Percentiles rank a stretch among this genome's conserved stretches.
Conservation (phyloP, 1,140 invertebrate species). For the Carposina sasakii region DNA sequence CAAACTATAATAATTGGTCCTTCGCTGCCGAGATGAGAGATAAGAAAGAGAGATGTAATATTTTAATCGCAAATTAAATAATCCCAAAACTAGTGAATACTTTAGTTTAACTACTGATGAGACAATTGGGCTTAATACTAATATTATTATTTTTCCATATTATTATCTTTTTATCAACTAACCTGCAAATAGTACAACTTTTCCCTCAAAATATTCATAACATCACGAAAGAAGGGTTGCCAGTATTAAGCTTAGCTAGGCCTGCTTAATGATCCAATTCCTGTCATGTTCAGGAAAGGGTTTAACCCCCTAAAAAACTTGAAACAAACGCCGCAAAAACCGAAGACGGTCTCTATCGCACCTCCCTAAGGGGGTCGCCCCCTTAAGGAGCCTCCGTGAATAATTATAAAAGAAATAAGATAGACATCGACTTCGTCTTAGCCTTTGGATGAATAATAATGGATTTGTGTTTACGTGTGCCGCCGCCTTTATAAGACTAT, state of each 20-base stretch:
- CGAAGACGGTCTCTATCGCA: constrained; percentile 60
- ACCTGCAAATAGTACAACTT: no score
- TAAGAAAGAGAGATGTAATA: no score
- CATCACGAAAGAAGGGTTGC: constrained; percentile 35
- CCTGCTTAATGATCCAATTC: constrained; percentile 71
- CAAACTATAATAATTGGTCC: no score
- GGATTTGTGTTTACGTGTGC: constrained; percentile 61
- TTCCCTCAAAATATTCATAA: constrained; percentile 43
- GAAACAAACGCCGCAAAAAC: constrained; percentile 72
- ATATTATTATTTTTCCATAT: no score
- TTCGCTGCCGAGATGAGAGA: no score
- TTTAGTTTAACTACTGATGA: no score
- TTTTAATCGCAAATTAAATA: no score
- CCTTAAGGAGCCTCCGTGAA: constrained; percentile 51
- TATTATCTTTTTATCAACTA: no score
- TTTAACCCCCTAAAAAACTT: constrained; percentile 70
- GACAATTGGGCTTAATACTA: no score
- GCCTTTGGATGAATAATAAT: constrained; percentile 66
- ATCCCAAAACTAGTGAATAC: no score
- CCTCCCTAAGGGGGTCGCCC: constrained; percentile 26
- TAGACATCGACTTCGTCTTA: constrained; percentile 67
- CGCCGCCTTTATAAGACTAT: constrained; percentile 43
- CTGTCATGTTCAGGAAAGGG: constrained; percentile 71
- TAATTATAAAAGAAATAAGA: constrained; percentile 73
- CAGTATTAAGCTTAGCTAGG: constrained; percentile 61